Evolutionary conservation across 2,888 invertebrate species (phyloP), one percentile per base, ranked within the genome.

Genomic region (Tricholauxania praeusta): DNA sequence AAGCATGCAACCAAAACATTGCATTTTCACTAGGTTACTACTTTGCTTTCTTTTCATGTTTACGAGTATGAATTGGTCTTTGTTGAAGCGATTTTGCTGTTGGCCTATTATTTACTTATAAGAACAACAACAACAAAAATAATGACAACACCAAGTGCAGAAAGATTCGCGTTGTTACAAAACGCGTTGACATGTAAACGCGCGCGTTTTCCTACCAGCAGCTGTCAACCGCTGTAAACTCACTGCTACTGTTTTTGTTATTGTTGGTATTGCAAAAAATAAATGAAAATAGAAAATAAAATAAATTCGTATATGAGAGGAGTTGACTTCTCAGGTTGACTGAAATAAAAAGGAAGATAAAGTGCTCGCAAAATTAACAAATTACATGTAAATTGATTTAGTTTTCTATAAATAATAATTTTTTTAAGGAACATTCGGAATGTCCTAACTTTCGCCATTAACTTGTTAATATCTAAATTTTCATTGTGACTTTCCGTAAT

Each of bases 1-100:
- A 63, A 71, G 63, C 64, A 53, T 64, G 71, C 71, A 71, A 71
- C 69, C 69, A 69, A 69, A 69, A 69, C 69, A 69, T 69, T 69
- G 69, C 69, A 69, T 69, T 69, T 62, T 32, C 69, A 69, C 60
- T 28, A 62, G 51, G n/a, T 69, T 55, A 12, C 55, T 39, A 12
- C 12, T 49, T 69, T 69, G 17, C 48, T 48, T 17, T 3, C 32
- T 4, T 39, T 53, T 28, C n/a, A 28, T 28, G 22, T 49, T 69
- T 47, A 49, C 60, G 47, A 47, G 12, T 32, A 51, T 12, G 28
- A 8, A 12, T 60, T 19, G 14, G 19, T 15, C 22, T 17, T 59
- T 68, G 17, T 49, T 47, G 17, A 39, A n/a, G 63, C 63, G 12
- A 47, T 63, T 48, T 63, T 63, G 63, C 63, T 63, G 63, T 47